Base-by-base conservation (phyloP, 2,113 vertebrate genomes). In the Macaca mulatta region DNA sequence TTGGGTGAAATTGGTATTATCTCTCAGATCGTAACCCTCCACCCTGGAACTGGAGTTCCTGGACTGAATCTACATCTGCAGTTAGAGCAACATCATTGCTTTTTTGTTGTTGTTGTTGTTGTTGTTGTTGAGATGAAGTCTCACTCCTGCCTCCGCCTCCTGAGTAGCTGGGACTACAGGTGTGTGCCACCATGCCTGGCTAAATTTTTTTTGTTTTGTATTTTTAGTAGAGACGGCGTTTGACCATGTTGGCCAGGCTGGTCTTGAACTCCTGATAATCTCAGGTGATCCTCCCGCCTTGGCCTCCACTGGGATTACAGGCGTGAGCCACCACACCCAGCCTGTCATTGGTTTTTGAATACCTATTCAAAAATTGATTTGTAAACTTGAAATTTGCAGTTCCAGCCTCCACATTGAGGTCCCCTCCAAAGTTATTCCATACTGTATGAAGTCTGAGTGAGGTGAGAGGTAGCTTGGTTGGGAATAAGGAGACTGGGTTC, bases 351-450 rank as follows among this genome's bases (percentile, higher is more conserved):
- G 18, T 79, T 78, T 89, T 69, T 70, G 89, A 97, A n/a, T 74
- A 93, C 18, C n/a, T 79, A 13, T 89, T 95, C 6, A 78, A 78
- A 78, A 87, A 78, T 48, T 22, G 3, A 10, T 77, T 35, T 11
- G 40, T 57, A 64, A 93, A 75, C n/a, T 95, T 95, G 57, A 95
- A 95, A 84, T 38, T 82, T 87, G 6, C 18, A 77, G 9, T 92
- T 92, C 40, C 17, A 77, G 81, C 32, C 18, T 96, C 43, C 32
- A 84, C 40, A 84, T 5, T 55, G 40, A 90, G 48, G 67, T 38
- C 52, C 84, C 55, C 12, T 80, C 55, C 18, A 88, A 79, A 80
- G 38, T 95, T 64, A 61, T 80, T 96, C 74, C 83, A 2, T 89
- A 57, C 45, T 70, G 55, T 88, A 84, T 88, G 55, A 97, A 57